Base-by-base conservation (phyloP, 2,888 invertebrate species). In the Leucophenga montana region DNA sequence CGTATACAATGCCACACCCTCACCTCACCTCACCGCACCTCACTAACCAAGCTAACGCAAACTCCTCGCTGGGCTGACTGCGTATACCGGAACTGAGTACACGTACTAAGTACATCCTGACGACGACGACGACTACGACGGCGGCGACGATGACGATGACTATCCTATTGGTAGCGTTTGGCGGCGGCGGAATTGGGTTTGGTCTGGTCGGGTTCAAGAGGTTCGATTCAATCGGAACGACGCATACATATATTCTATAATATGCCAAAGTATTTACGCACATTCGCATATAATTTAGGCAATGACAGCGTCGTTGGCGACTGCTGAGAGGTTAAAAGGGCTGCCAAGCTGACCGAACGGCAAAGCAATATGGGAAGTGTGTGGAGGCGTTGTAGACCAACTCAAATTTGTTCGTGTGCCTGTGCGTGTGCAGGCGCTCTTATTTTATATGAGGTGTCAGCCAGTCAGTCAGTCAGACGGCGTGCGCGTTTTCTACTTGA, bases 201-300 rank as follows among this genome's bases (percentile, higher is more conserved):
- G 13, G 33, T 20, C n/a, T 31, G 4, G 59, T 20, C 13, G n/a
- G 48, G 22, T 13, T 6, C 48, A 46, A n/a, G 57, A 57, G 22
- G 20, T 54, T 57, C 31, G 53, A 53, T 50, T 50, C 31, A 48
- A 46, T 64, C 48, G 48, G 59, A 20, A 72, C n/a, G n/a, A 74
- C 82, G 73, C 74, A 78, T 50, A 27, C 39, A 39, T 39, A 78
- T 83, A 82, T 85, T 84, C 84, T 82, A 84, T 84, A 84, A 82
- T 82, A 84, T 84, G 84, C 84, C 81, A 73, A 82, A 80, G 83
- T 82, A 84, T 81, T 69, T 76, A 72, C 75, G 70, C 80, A 85
- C 78, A 79, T 73, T 77, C 75, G 85, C 83, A 85, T 79, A 85
- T 85, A 85, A 85, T 85, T 86, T 83, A 83, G 77, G 85, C 80